Evolutionary conservation across 2,888 invertebrate species (phyloP).

Genomic region (Magallana nippona): DNA sequence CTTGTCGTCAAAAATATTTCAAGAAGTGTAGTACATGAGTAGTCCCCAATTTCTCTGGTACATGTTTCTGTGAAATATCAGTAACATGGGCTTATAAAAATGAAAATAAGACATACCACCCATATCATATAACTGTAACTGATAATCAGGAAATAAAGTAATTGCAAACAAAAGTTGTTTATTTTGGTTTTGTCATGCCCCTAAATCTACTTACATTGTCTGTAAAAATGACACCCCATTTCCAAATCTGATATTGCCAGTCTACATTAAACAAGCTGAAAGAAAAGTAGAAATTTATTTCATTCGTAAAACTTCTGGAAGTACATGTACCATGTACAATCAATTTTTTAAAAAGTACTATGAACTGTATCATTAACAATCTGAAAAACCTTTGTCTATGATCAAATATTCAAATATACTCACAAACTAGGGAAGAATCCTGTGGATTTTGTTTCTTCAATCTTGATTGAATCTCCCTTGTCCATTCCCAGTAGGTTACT

Average conservation of each 20-base stretch:
- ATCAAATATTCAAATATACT: constrained; percentile 53
- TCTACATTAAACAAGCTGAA: constrained; percentile 92
- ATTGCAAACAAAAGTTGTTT: not conserved
- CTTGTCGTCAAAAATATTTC: too few relatives aligned
- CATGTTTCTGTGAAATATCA: too few relatives aligned
- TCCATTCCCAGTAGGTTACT: constrained; percentile 98
- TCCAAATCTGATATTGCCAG: constrained; percentile 99
- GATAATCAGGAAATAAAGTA: too few relatives aligned
- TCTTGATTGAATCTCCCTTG: constrained; percentile 69
- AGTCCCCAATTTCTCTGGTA: too few relatives aligned
- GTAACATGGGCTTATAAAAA: too few relatives aligned
- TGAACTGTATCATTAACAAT: not conserved
- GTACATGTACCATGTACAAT: not conserved
- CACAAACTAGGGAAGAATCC: constrained; percentile 74
- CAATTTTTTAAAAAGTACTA: too few relatives aligned
- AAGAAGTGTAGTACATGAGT: too few relatives aligned
- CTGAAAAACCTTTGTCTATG: not conserved
- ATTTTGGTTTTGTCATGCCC: not conserved
- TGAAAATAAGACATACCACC: too few relatives aligned
- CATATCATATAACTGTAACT: too few relatives aligned
- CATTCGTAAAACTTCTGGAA: constrained; percentile 5
- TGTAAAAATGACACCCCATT: constrained; percentile 97
- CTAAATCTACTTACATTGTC: constrained; percentile 86
- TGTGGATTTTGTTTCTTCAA: constrained; percentile 61
- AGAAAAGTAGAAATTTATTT: constrained; percentile 30